Percentiles rank a stretch among this genome's conserved stretches.
These are phyloP conservation scores for Cottus gobio DNA, from an alignment of 2,113 vertebrate species.

Conservation along the genomic window DNA sequence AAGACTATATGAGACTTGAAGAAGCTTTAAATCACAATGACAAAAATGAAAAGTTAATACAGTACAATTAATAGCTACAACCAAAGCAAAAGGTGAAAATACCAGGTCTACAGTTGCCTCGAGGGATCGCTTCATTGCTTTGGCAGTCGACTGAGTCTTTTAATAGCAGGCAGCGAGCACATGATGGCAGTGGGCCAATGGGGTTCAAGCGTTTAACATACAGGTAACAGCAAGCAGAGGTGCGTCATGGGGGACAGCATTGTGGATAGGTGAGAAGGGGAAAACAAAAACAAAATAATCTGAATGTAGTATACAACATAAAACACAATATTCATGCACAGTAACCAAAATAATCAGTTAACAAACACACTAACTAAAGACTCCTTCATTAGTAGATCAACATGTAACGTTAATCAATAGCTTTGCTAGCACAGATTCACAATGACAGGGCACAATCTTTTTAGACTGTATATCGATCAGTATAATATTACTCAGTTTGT, in stretches of 20 bases:
- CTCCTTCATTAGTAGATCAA: slow-evolving; percentile 89
- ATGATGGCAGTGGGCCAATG: slow-evolving; percentile 99
- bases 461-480: slow-evolving; percentile 22
- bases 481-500: slow-evolving; percentile 24
- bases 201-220: slow-evolving; percentile 99
- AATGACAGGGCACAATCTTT: slow-evolving; percentile 9
- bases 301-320: slow-evolving; percentile 99
- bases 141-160: slow-evolving; percentile 99
- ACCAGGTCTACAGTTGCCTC: slow-evolving; percentile 99
- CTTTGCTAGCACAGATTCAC: slow-evolving; percentile 47
- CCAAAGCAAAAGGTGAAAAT: slow-evolving; percentile 99
- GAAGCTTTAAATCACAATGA: slow-evolving; percentile 71
- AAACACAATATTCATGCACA: slow-evolving; percentile 93
- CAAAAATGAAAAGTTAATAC: slow-evolving; percentile 68
- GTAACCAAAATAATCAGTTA: slow-evolving; percentile 89
- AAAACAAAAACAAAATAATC: slow-evolving; percentile 91
- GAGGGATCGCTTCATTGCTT: slow-evolving; percentile 99
- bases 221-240: slow-evolving; percentile 92
- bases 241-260: slow-evolving; percentile 94
- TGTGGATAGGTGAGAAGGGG: slow-evolving; percentile 99
- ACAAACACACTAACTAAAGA: slow-evolving; percentile 84
- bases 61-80: slow-evolving; percentile 88
- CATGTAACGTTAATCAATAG: slow-evolving; percentile 62
- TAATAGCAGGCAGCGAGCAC: slow-evolving; percentile 99
- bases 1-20: slow-evolving; percentile 65